phyloP scores from a whole-genome alignment of 2,113 vertebrate genomes.

The Aplodontia rufa region DNA sequence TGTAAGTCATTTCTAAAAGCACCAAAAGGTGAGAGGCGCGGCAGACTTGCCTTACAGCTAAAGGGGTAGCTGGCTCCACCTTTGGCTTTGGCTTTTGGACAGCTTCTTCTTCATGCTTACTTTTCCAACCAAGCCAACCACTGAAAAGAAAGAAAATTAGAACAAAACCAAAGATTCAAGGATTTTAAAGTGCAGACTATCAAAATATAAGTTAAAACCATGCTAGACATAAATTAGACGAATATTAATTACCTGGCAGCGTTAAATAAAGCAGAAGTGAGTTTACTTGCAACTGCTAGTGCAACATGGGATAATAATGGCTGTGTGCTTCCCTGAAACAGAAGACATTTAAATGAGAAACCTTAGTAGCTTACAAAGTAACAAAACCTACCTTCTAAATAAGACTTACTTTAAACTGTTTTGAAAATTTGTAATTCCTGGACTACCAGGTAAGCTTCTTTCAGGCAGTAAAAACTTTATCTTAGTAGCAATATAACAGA shows the following conservation, averaged over 20 bases:
- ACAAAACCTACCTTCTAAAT: background rate
- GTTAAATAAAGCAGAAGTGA: slow-evolving; percentile 96
- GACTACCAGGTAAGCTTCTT: background rate
- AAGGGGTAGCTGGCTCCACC: slow-evolving; percentile 93
- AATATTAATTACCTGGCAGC: slow-evolving; percentile 92
- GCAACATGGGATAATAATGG: slow-evolving; percentile 97
- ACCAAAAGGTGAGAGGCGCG: rapidly evolving
- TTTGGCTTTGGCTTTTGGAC: slow-evolving; percentile 95
- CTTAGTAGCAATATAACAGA: background rate
- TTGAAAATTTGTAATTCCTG: background rate
- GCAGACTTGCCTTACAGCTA: slow-evolving; percentile 90
- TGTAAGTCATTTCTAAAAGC: background rate
- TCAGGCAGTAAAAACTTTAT: background rate
- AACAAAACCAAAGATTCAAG: background rate
- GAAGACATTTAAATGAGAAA: background rate
- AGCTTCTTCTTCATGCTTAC: slow-evolving; percentile 92
- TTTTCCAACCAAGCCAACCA: slow-evolving; percentile 98
- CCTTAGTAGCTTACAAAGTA: background rate
- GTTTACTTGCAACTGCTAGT: slow-evolving; percentile 98
- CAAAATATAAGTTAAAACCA: background rate
- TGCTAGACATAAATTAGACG: background rate
- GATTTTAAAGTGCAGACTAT: background rate
- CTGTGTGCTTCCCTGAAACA: slow-evolving; percentile 93
- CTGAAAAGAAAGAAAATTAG: slow-evolving; percentile 78
- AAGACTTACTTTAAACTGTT: background rate